Conservation (phyloP, 2,888 invertebrate species). For the Sturmia bella region DNA sequence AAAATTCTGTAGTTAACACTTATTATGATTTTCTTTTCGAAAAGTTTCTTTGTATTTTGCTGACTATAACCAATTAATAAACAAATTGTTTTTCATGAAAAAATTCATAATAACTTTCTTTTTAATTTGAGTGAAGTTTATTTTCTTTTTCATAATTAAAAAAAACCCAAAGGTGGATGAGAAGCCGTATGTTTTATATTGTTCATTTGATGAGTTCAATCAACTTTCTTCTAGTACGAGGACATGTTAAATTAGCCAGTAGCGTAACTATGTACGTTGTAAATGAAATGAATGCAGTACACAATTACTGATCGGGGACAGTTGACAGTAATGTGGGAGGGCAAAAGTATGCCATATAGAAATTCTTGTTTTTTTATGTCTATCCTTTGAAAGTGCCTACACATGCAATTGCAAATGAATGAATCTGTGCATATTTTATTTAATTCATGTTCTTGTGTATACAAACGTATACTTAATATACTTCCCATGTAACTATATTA, state of each 20-base stretch:
- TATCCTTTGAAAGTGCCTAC: neutral
- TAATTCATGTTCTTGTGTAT: constrained; percentile 10
- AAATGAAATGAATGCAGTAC: neutral
- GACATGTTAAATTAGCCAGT: constrained; percentile 15
- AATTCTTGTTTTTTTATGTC: constrained; percentile 9
- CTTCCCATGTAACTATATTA: neutral
- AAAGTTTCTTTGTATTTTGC: too few relatives aligned
- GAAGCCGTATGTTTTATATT: too few relatives aligned
- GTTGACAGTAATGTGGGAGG: neutral
- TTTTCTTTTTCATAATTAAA: too few relatives aligned
- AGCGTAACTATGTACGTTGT: neutral
- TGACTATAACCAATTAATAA: too few relatives aligned
- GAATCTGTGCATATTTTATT: constrained; percentile 30
- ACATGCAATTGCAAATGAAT: constrained; percentile 47
- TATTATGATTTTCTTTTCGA: too few relatives aligned
- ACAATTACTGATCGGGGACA: neutral
- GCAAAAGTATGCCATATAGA: constrained; percentile 18
- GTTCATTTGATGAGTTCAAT: neutral
- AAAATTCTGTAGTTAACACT: too few relatives aligned
- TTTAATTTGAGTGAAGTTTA: neutral
- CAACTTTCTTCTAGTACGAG: constrained; percentile 7
- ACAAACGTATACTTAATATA: constrained; percentile 22
- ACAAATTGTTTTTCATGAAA: too few relatives aligned
- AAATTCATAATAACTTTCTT: neutral
- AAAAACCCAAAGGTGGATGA: too few relatives aligned